Conservation (phyloP, 2,888 invertebrate genomes). For the Odontomyia ornata region DNA sequence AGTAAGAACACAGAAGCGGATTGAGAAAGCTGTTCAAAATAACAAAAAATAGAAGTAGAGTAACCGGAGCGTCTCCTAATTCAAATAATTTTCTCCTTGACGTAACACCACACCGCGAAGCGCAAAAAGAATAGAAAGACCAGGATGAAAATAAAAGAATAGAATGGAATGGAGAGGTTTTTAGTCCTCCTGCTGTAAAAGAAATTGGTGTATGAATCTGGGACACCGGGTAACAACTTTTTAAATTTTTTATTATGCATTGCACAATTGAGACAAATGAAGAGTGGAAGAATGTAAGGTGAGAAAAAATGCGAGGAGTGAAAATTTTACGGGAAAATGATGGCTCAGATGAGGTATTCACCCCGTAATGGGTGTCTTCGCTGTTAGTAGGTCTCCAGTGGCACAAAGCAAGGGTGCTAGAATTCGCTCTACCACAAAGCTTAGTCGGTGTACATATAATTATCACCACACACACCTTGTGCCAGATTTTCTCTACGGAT, state of each 20-base stretch:
- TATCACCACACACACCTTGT: constrained; percentile 5
- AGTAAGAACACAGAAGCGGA: background rate
- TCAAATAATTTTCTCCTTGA: constrained; percentile 6
- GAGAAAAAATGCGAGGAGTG: background rate
- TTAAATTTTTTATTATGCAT: constrained; percentile 26
- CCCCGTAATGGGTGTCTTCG: background rate
- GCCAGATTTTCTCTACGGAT: background rate
- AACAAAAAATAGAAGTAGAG: background rate
- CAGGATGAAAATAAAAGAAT: background rate
- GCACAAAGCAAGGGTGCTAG: background rate
- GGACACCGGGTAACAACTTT: constrained; percentile 30
- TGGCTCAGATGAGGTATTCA: constrained; percentile 4
- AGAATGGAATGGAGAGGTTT: background rate
- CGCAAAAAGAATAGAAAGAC: background rate
- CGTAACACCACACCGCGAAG: background rate
- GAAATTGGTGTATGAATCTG: background rate
- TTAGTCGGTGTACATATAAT: constrained; percentile 11
- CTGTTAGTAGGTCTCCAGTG: background rate
- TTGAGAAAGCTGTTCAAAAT: background rate
- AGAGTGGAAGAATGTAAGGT: background rate
- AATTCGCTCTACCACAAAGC: background rate
- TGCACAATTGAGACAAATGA: background rate
- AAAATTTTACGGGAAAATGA: constrained; percentile 29
- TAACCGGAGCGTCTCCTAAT: constrained; percentile 3
- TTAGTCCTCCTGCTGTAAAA: background rate